A percentile compares a stretch with the other conserved stretches of the same genome.
Conservation (phyloP, 2,113 vertebrate species). For the Eolophus roseicapilla region DNA sequence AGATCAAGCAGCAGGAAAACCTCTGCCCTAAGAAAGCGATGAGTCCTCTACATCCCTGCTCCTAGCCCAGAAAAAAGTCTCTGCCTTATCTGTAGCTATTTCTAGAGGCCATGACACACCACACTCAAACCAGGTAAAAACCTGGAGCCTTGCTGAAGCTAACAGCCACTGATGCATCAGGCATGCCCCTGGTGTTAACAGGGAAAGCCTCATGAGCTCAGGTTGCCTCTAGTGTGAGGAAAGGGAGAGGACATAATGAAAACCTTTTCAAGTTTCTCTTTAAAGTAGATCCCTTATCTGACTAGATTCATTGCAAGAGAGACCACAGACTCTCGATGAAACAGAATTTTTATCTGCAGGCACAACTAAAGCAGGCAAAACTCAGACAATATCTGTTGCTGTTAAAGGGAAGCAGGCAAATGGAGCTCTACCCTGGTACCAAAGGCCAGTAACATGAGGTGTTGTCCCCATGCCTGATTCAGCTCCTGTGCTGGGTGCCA, state of each 20-base stretch:
- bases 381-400: not conserved
- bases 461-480: not conserved
- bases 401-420: not conserved
- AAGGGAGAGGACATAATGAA: not conserved
- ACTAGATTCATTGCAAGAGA: not conserved
- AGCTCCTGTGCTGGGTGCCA: not conserved
- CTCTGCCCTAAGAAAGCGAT: conserved; percentile 18
- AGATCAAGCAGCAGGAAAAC: conserved; percentile 9
- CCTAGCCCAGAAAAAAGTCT: not conserved
- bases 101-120: not conserved
- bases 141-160: not conserved
- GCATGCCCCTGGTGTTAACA: not conserved
- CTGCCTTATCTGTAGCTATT: not conserved
- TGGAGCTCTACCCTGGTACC: not conserved
- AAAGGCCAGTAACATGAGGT: not conserved
- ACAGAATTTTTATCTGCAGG: not conserved
- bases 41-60: not conserved
- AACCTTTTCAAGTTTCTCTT: not conserved
- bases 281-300: not conserved
- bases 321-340: not conserved
- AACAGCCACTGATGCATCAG: not conserved
- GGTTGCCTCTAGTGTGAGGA: not conserved
- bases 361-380: not conserved
- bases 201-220: not conserved
- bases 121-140: not conserved